phyloP scores from a whole-genome alignment of 30 jellyfish, hydroid and myxozoan species.

The Cassiopea xamachana region DNA sequence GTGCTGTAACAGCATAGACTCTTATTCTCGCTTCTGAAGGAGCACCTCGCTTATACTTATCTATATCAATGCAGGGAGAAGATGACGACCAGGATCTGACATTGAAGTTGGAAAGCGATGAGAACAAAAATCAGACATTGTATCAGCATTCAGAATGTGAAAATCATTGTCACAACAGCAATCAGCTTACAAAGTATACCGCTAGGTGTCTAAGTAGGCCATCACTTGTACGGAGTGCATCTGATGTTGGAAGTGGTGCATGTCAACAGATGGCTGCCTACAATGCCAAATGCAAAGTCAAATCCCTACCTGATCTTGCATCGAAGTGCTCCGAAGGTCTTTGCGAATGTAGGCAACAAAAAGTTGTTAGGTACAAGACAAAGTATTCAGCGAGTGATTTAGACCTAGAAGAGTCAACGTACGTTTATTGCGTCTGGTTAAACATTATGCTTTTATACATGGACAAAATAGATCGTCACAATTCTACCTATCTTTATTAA shows the following conservation, averaged over 20 bases:
- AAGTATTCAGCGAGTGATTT: slow-evolving; percentile 17
- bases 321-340: slow-evolving; percentile 15
- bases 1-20: no score
- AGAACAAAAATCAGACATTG: slow-evolving; percentile 13
- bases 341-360: slow-evolving; percentile 29
- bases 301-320: slow-evolving; percentile 58
- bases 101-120: background rate
- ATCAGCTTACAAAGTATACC: slow-evolving; percentile 18
- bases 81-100: slow-evolving; percentile 42
- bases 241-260: slow-evolving; percentile 50
- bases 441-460: background rate
- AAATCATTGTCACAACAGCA: slow-evolving; percentile 15
- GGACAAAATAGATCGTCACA: no score
- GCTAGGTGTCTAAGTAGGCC: slow-evolving; percentile 55
- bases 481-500: no score
- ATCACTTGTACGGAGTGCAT: slow-evolving; percentile 45
- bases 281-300: slow-evolving; percentile 36
- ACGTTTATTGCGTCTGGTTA: background rate
- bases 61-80: background rate
- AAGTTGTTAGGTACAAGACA: slow-evolving; percentile 9
- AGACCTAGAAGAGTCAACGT: slow-evolving; percentile 9
- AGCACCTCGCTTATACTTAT: background rate
- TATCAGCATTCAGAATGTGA: slow-evolving; percentile 36
- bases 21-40: background rate
- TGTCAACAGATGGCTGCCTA: slow-evolving; percentile 42